phyloP scores from a whole-genome alignment of 2,797 vertebrate genomes.

The Arnoldichthys spilopterus region DNA sequence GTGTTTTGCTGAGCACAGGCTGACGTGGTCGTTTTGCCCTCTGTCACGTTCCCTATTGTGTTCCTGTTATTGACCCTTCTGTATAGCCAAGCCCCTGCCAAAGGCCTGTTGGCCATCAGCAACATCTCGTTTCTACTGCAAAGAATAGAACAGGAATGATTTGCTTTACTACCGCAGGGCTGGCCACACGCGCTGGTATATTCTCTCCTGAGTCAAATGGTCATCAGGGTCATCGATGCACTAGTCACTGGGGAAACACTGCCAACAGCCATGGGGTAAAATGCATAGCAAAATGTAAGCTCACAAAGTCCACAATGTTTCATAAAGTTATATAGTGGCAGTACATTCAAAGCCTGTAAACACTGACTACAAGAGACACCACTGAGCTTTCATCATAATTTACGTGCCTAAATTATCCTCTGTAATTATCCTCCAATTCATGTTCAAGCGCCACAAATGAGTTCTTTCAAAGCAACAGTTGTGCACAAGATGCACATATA shows the following conservation, averaged over 20 bases:
- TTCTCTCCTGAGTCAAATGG: neutral
- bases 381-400: too few relatives aligned
- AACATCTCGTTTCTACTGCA: neutral
- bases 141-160: constrained; percentile 4
- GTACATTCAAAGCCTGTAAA: too few relatives aligned
- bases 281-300: neutral
- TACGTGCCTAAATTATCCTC: too few relatives aligned
- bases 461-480: too few relatives aligned
- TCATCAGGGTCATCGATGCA: neutral
- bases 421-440: too few relatives aligned
- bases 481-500: too few relatives aligned
- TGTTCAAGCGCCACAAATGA: too few relatives aligned
- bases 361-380: too few relatives aligned
- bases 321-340: too few relatives aligned
- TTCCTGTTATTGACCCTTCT: constrained; percentile 1
- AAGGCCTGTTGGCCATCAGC: constrained; percentile 3
- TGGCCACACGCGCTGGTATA: neutral
- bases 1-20: constrained; percentile 25
- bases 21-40: constrained; percentile 33
- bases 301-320: too few relatives aligned
- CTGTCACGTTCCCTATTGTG: constrained; percentile 29
- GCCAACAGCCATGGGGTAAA: neutral
- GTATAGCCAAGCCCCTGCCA: neutral
- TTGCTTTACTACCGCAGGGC: neutral
- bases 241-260: neutral